Evolutionary conservation across 2,888 invertebrate species (phyloP).

Genomic region (Noctua janthe): DNA sequence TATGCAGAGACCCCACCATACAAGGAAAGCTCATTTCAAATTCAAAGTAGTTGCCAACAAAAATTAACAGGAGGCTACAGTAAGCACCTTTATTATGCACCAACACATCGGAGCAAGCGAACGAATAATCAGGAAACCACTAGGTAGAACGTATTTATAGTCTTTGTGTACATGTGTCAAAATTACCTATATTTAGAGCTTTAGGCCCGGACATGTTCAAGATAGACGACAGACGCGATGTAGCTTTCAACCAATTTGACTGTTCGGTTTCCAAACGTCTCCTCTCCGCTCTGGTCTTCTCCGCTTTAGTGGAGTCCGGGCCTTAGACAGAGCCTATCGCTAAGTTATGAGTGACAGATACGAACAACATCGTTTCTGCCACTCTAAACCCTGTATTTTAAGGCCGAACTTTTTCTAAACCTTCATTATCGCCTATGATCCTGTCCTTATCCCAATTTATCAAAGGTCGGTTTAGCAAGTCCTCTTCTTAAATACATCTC

Average conservation of each 20-base stretch:
- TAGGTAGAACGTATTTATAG: not conserved
- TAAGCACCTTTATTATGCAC: slow-evolving; percentile 59
- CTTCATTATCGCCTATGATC: not conserved
- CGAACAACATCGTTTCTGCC: not conserved
- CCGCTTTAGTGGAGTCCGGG: too few species aligned
- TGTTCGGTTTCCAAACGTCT: too few species aligned
- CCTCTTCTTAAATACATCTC: not conserved
- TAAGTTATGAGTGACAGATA: not conserved
- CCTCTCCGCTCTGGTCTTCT: too few species aligned
- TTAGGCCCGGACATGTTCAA: not conserved
- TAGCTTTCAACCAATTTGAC: too few species aligned
- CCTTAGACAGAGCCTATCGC: not conserved
- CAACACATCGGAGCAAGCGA: slow-evolving; percentile 42
- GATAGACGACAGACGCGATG: too few species aligned
- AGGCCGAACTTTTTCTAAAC: not conserved
- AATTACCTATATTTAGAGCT: not conserved
- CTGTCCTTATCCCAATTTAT: not conserved
- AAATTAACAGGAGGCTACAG: slow-evolving; percentile 52
- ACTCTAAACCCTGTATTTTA: not conserved
- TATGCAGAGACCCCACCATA: slow-evolving; percentile 61
- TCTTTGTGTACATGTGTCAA: not conserved
- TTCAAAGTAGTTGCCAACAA: slow-evolving; percentile 61
- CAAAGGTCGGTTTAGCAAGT: not conserved
- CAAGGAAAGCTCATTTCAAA: slow-evolving; percentile 63
- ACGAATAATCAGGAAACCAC: slow-evolving; percentile 43